Percentiles rank a stretch among this genome's conserved stretches.
Conservation (phyloP, 2,797 vertebrate species). For the Sebastes cheni region DNA sequence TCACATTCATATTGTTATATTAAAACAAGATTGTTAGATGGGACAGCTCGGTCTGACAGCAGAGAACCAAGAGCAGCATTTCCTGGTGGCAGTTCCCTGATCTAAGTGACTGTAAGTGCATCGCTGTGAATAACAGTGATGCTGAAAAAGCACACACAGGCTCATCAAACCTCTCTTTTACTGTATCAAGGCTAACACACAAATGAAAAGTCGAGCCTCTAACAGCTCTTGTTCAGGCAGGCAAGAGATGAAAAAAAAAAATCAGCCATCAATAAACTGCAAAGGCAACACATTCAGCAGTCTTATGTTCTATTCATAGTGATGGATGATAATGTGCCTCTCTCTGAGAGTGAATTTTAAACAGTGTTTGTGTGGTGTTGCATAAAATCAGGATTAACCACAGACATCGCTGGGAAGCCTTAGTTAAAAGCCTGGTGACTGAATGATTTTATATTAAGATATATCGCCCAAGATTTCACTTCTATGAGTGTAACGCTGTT, state of each 20-base stretch:
- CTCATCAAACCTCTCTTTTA: neutral
- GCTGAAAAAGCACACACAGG: neutral
- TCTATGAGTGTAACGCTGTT: neutral
- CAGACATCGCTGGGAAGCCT: neutral
- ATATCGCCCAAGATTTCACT: neutral
- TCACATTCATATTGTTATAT: neutral
- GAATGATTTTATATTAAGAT: neutral
- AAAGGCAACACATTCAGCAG: neutral
- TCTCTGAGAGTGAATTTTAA: neutral
- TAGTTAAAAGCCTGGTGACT: neutral
- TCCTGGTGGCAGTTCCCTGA: neutral
- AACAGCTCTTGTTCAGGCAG: neutral
- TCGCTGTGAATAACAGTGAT: neutral
- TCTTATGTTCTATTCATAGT: neutral
- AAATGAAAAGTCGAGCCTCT: neutral
- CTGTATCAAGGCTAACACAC: neutral
- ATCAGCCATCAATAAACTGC: neutral
- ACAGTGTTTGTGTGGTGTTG: neutral
- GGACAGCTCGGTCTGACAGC: neutral
- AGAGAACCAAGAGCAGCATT: neutral
- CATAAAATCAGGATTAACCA: neutral
- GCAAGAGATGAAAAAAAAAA: neutral
- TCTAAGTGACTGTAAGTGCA: neutral
- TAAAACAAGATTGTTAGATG: neutral
- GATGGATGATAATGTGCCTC: neutral